Conservation (phyloP, 1,140 invertebrate species). For the Drosophila arawakana region DNA sequence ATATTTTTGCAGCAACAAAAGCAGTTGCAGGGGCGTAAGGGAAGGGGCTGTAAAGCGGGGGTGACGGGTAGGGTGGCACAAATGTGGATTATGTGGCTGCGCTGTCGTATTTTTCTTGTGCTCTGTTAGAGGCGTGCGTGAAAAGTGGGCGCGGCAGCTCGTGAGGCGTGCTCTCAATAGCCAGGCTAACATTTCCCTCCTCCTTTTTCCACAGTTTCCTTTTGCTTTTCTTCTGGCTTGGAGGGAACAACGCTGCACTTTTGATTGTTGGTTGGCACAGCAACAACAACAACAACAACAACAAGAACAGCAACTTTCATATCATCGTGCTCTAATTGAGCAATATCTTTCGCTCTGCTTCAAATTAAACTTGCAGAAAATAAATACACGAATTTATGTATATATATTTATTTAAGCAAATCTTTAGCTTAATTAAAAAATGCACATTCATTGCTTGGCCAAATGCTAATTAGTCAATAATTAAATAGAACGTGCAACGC, state of each 20-base stretch:
- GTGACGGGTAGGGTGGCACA: slow-evolving; percentile 7
- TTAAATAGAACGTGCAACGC: slow-evolving; percentile 17
- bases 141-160: slow-evolving; percentile 43
- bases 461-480: slow-evolving; percentile 36
- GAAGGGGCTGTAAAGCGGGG: not conserved
- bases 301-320: slow-evolving; percentile 15
- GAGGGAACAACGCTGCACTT: slow-evolving; percentile 29
- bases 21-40: slow-evolving; percentile 39
- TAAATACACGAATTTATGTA: not conserved
- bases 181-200: slow-evolving; percentile 7
- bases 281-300: slow-evolving; percentile 15
- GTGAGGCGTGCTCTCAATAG: slow-evolving; percentile 16
- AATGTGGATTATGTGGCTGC: slow-evolving; percentile 79
- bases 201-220: not conserved
- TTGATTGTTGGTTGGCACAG: slow-evolving; percentile 41
- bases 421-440: slow-evolving; percentile 4
- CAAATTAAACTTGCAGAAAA: slow-evolving; percentile 17
- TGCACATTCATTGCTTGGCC: slow-evolving; percentile 31
- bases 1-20: slow-evolving; percentile 78
- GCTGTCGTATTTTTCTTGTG: slow-evolving; percentile 42
- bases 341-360: slow-evolving; percentile 32
- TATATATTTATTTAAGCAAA: not conserved
- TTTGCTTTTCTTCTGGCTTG: not conserved
- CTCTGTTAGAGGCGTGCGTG: slow-evolving; percentile 39
- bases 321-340: slow-evolving; percentile 44